A percentile compares a stretch with the other conserved stretches of the same genome.
phyloP scores from a whole-genome alignment of 53 echinoderm and acorn worm genomes.

The Stichopus horrens region DNA sequence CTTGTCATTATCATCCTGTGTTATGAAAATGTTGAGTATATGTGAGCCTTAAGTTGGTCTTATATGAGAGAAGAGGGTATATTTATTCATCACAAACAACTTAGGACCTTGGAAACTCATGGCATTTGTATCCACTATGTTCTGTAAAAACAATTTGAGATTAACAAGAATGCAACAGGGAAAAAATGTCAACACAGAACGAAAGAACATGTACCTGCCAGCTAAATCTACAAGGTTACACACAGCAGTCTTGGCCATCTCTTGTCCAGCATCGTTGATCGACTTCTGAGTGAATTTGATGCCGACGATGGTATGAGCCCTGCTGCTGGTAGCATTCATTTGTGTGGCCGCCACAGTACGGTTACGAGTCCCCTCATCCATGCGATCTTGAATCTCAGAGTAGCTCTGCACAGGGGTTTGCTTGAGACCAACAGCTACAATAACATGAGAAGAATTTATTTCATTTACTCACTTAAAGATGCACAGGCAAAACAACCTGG shows the following conservation, averaged over 20 bases:
- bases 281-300: conserved; percentile 93
- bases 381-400: conserved; percentile 85
- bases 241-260: conserved; percentile 91
- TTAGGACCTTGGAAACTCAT: too few relatives aligned
- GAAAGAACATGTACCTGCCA: conserved; percentile 67
- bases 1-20: too few relatives aligned
- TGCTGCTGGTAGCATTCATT: conserved; percentile 99
- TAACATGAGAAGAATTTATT: not conserved
- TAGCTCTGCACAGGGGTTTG: conserved; percentile 87
- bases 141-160: too few relatives aligned
- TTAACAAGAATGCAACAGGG: too few relatives aligned
- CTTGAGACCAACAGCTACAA: conserved; percentile 59
- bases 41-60: too few relatives aligned
- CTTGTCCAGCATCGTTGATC: conserved; percentile 91
- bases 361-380: conserved; percentile 96
- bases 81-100: too few relatives aligned
- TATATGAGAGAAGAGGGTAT: too few relatives aligned
- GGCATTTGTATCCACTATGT: too few relatives aligned
- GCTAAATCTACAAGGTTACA: conserved; percentile 95
- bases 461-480: too few relatives aligned
- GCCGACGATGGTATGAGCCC: conserved; percentile 96
- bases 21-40: too few relatives aligned
- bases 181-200: too few relatives aligned
- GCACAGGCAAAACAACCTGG: too few relatives aligned
- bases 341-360: conserved; percentile 96